phyloP scores from a whole-genome alignment of 2,797 vertebrate genomes.

The Fringilla coelebs region DNA sequence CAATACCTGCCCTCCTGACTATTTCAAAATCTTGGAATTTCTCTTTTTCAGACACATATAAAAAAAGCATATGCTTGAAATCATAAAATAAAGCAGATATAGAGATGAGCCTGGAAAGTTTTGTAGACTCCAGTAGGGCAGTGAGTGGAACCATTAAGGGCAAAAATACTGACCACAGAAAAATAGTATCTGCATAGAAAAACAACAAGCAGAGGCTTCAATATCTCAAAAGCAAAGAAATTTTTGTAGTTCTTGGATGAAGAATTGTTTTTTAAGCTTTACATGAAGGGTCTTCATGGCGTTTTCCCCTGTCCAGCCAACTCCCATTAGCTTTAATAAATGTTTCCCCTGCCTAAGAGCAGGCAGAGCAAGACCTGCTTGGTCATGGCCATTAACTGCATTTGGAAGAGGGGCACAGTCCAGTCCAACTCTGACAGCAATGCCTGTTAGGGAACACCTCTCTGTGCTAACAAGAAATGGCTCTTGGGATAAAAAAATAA shows the following conservation, averaged over 20 bases:
- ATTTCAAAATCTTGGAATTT: conserved; percentile 56
- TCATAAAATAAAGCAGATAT: conserved; percentile 65
- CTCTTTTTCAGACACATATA: conserved; percentile 45
- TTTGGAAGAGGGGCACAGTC: neutral
- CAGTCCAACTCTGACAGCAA: accelerated
- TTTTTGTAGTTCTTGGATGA: neutral
- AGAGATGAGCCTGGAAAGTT: conserved; percentile 57
- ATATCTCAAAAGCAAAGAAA: neutral
- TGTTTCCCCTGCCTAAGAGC: neutral
- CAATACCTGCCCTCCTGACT: conserved; percentile 17
- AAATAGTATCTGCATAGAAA: neutral
- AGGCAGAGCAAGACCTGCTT: neutral
- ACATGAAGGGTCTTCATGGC: neutral
- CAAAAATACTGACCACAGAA: neutral
- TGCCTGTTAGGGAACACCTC: neutral
- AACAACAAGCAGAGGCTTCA: neutral
- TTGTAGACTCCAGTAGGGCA: neutral
- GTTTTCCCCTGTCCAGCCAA: neutral
- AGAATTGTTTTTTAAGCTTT: neutral
- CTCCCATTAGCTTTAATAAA: neutral
- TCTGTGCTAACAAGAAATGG: neutral
- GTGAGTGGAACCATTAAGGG: neutral
- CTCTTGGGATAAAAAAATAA: neutral
- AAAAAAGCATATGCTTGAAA: conserved; percentile 59
- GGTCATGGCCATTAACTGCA: neutral